Percentiles rank a stretch among this genome's conserved stretches.
Evolutionary conservation across 2,797 vertebrate species (phyloP).

Genomic region (Chromis chromis): DNA sequence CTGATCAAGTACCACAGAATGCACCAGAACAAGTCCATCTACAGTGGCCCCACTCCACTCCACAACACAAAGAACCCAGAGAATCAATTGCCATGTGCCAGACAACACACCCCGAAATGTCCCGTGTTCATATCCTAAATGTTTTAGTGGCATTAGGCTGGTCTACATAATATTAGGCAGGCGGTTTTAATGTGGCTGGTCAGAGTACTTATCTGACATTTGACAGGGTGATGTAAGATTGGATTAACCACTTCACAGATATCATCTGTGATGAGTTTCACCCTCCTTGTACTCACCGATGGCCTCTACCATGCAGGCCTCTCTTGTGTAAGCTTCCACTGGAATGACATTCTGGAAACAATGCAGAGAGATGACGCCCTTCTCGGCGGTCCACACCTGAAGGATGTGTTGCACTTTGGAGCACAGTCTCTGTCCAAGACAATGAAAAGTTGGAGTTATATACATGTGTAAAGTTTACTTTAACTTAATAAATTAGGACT

Average conservation of each 20-base stretch:
- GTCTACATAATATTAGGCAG: too few species aligned
- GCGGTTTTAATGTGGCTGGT: too few species aligned
- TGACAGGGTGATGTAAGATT: not conserved
- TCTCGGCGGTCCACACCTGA: conserved; percentile 89
- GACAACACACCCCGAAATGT: not conserved
- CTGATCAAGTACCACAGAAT: too few species aligned
- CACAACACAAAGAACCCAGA: too few species aligned
- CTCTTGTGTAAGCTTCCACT: conserved; percentile 91
- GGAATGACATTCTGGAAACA: conserved; percentile 93
- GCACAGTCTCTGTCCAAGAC: conserved; percentile 82
- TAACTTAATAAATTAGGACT: not conserved
- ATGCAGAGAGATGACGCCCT: conserved; percentile 90
- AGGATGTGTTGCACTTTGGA: conserved; percentile 91
- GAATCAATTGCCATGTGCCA: not conserved
- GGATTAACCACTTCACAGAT: too few species aligned
- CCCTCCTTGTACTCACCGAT: conserved; percentile 83
- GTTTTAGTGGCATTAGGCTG: too few species aligned
- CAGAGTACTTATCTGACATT: not conserved
- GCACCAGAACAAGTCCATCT: too few species aligned
- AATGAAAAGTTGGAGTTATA: not conserved
- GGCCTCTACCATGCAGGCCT: conserved; percentile 93
- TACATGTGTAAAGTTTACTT: not conserved
- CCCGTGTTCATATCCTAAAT: too few species aligned
- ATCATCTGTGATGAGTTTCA: not conserved
- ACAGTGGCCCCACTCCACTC: too few species aligned